These are phyloP conservation scores for Protaetia brevitarsis DNA, from an alignment of 1,140 invertebrate genomes.

Conservation along the genomic window DNA sequence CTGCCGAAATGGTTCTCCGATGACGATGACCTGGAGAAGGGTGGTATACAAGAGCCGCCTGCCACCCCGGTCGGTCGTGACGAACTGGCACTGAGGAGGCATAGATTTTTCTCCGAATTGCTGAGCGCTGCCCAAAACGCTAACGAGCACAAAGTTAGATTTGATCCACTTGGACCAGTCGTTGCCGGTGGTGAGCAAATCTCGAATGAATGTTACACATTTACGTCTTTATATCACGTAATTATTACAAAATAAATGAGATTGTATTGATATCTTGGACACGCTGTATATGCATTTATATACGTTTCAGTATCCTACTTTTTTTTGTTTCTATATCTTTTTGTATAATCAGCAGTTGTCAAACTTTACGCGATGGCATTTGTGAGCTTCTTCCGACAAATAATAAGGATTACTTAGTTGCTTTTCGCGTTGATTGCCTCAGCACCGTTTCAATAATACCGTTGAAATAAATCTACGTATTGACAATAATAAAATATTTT, in stretches of 20 bases:
- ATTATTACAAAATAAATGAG: no score
- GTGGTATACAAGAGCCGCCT: constrained; percentile 63
- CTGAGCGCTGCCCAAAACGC: constrained; percentile 66
- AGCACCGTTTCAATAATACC: no score
- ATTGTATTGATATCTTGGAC: neutral
- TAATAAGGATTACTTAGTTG: neutral
- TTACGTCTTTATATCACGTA: constrained; percentile 19
- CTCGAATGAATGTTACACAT: neutral
- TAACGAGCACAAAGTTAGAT: constrained; percentile 69
- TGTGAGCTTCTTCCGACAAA: neutral
- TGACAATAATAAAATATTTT: no score
- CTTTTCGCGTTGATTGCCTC: neutral
- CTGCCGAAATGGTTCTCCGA: constrained; percentile 41
- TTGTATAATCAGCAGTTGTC: neutral
- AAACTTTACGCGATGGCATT: no score
- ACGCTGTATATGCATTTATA: neutral
- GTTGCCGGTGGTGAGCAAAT: constrained; percentile 57
- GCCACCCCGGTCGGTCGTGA: constrained; percentile 73
- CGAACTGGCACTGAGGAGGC: constrained; percentile 69
- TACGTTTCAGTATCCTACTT: no score
- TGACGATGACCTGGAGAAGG: constrained; percentile 44
- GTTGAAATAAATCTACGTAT: no score
- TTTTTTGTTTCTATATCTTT: neutral
- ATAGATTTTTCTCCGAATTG: constrained; percentile 73
- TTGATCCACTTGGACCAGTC: constrained; percentile 67